These are phyloP conservation scores for Aspiorhynchus laticeps DNA, from an alignment of 2,113 vertebrate species.

Conservation along the genomic window DNA sequence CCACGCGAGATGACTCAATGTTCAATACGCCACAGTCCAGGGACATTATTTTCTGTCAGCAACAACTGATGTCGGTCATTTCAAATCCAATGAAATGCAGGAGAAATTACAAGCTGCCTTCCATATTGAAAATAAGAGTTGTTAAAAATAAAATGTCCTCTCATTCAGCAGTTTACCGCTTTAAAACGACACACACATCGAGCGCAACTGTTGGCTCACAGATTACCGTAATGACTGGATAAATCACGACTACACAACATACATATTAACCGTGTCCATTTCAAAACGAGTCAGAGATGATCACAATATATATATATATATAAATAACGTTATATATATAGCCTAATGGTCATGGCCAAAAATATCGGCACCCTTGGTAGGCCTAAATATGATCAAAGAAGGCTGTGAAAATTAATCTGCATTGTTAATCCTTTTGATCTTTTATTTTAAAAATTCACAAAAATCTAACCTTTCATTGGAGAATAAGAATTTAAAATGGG, in stretches of 20 bases:
- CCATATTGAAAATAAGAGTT: not conserved
- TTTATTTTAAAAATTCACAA: too few relatives aligned
- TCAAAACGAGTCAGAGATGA: not conserved
- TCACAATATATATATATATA: too few relatives aligned
- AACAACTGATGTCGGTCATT: not conserved
- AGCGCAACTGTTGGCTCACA: slow-evolving; percentile 31
- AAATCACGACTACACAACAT: not conserved
- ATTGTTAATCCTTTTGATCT: too few relatives aligned
- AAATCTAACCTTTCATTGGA: too few relatives aligned
- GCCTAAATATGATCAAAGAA: too few relatives aligned
- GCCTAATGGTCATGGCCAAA: too few relatives aligned
- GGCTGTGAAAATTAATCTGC: too few relatives aligned
- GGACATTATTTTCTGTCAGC: slow-evolving; percentile 1
- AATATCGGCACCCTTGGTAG: too few relatives aligned
- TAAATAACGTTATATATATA: too few relatives aligned
- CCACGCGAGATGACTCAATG: not conserved
- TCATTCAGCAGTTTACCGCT: slow-evolving; percentile 6
- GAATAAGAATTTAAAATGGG: too few relatives aligned
- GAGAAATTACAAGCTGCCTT: not conserved
- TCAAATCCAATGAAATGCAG: not conserved
- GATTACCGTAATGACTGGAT: slow-evolving; percentile 40
- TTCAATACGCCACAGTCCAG: not conserved
- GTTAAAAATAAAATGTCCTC: not conserved
- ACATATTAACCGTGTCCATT: not conserved
- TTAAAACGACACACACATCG: slow-evolving; percentile 5